phyloP scores from a whole-genome alignment of 1,140 invertebrate genomes.

The Diachasmimorpha longicaudata region DNA sequence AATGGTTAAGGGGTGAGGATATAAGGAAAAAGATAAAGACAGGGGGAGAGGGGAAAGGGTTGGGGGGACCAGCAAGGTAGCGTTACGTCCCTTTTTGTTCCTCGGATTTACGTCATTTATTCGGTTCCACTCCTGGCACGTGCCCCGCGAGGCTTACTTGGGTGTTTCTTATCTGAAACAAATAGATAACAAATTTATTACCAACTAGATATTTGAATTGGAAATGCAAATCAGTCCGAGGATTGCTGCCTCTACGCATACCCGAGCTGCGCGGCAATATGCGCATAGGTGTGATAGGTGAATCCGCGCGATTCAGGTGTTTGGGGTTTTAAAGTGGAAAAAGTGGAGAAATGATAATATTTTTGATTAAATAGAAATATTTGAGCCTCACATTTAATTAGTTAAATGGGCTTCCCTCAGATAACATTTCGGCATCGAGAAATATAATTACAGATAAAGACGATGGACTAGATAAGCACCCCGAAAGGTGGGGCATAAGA shows the following conservation, averaged over 20 bases:
- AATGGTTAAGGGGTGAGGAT: conserved; percentile 22
- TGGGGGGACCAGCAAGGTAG: conserved; percentile 51
- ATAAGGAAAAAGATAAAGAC: conserved; percentile 31
- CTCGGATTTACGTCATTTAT: conserved; percentile 62
- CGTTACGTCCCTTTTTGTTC: conserved; percentile 59
- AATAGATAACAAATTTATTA: background rate
- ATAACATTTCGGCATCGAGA: background rate
- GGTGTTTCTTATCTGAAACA: conserved; percentile 55
- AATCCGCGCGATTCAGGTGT: too few relatives aligned
- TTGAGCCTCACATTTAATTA: background rate
- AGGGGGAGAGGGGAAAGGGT: conserved; percentile 35
- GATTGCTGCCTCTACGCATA: too few relatives aligned
- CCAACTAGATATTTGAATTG: too few relatives aligned
- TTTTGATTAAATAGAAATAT: too few relatives aligned
- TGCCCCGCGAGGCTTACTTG: conserved; percentile 50
- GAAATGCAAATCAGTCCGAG: background rate
- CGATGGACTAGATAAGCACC: background rate
- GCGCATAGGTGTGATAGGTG: too few relatives aligned
- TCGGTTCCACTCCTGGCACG: conserved; percentile 52
- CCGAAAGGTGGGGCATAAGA: background rate
- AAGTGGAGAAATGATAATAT: too few relatives aligned
- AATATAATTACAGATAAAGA: background rate
- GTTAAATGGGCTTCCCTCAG: background rate
- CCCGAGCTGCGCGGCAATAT: too few relatives aligned
- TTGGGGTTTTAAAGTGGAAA: too few relatives aligned